Base-by-base conservation (phyloP, 2,797 vertebrate species). In the Clarias pachynema region DNA sequence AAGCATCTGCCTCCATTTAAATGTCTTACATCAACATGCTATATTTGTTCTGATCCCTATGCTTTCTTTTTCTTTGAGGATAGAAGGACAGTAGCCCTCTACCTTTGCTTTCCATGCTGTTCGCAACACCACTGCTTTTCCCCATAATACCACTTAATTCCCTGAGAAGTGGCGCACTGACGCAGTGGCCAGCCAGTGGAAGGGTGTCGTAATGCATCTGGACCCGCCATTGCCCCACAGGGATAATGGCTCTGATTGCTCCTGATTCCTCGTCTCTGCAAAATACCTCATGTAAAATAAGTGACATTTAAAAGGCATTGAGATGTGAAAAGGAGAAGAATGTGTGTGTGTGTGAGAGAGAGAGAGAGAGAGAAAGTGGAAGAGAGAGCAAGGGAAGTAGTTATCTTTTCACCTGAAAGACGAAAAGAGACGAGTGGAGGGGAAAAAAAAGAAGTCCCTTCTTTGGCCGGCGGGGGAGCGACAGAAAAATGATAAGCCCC, bases 121-220 rank as follows among this genome's bases (percentile, higher is more conserved):
- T 97, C 96, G 96, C 96, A 97, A 97, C 97, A 96, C 97, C 96
- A 96, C 96, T 96, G 95, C 96, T 96, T 97, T 97, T 96, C 95
- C 96, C 95, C 92, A 94, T 96, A 97, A 97, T 97, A 95, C 96
- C 96, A 97, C 96, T 97, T 98, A 97, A 98, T 98, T 97, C 96
- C 95, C 96, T 93, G 93, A 96, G 96, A 97, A 96, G 96, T 95
- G 95, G 96, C 94, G 68, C 93, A 95, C 95, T 96, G 96, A 96
- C 96, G 95, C 94, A 94, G 94, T 95, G 94, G 95, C 96, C 91
- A 94, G 95, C 94, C 93, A 90, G 95, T 94, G 93, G 95, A 96
- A 96, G 95, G 95, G 96, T 96, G 96, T 96, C 94, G 95, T 96
- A 95, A 95, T 96, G 96, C 95, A 96, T 95, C 96, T 95, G 93